Evolutionary conservation across 2,113 vertebrate species (phyloP).

Genomic region (Cavia aperea): DNA sequence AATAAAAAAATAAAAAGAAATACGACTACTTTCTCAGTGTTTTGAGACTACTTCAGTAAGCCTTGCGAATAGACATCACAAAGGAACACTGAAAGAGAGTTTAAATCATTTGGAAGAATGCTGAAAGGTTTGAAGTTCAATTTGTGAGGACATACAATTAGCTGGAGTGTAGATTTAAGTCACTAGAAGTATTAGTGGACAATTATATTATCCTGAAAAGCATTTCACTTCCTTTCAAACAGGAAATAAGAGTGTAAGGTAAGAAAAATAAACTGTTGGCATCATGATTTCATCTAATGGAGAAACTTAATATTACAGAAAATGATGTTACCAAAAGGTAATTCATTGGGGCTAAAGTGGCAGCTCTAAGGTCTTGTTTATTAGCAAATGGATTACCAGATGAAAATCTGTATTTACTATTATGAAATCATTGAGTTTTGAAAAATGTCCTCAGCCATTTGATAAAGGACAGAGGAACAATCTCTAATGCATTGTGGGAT

Average conservation of each 20-base stretch:
- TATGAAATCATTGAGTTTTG: not conserved
- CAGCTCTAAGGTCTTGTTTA: not conserved
- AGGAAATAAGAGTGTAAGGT: not conserved
- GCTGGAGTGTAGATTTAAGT: not conserved
- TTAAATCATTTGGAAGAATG: constrained; percentile 37
- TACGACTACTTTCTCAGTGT: constrained; percentile 20
- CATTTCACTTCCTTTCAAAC: constrained; percentile 35
- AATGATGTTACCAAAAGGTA: not conserved
- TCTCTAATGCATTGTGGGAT: not conserved
- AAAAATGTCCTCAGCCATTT: not conserved
- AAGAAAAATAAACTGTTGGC: constrained; percentile 5
- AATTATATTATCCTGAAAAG: constrained; percentile 34
- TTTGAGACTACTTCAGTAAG: constrained; percentile 1
- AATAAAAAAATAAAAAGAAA: not conserved
- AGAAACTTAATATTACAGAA: not conserved
- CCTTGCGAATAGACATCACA: constrained; percentile 42
- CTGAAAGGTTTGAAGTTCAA: constrained; percentile 30
- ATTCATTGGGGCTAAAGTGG: not conserved
- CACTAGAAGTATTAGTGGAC: constrained; percentile 24
- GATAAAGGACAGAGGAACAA: not conserved
- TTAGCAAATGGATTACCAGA: not conserved
- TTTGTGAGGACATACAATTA: constrained; percentile 35
- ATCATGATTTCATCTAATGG: not conserved
- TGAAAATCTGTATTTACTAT: not conserved
- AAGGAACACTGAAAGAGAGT: constrained; percentile 21